These are phyloP conservation scores for Onychorhynchus coronatus DNA, from an alignment of 2,113 vertebrate species.

Conservation along the genomic window DNA sequence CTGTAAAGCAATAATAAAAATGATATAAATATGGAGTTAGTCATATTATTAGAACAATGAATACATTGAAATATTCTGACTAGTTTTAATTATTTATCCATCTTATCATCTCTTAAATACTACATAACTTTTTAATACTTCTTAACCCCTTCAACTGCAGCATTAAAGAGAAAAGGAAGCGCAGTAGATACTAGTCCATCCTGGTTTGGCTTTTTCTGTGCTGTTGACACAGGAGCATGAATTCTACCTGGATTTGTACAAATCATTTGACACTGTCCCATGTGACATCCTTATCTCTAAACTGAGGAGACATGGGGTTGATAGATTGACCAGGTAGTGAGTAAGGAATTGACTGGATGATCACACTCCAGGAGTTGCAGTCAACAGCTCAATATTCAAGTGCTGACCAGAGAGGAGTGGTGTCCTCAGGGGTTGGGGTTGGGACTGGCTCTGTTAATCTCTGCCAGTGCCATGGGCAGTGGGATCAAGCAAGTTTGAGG, in stretches of 20 bases:
- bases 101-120: neutral
- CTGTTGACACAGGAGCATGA: neutral
- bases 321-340: neutral
- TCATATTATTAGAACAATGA: neutral
- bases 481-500: neutral
- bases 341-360: neutral
- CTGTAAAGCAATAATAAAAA: neutral
- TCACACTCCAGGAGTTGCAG: neutral
- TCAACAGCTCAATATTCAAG: neutral
- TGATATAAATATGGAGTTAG: neutral
- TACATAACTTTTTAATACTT: neutral
- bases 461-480: neutral
- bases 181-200: accelerated
- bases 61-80: neutral
- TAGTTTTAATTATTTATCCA: neutral
- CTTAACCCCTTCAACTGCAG: neutral
- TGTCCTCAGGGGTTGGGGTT: neutral
- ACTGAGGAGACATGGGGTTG: neutral
- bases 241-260: neutral
- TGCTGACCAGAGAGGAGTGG: neutral
- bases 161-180: neutral
- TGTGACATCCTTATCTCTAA: neutral
- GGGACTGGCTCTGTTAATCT: neutral
- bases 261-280: neutral
- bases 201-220: neutral